phyloP scores from a whole-genome alignment of 2,888 invertebrate genomes.

The Serripes groenlandicus region DNA sequence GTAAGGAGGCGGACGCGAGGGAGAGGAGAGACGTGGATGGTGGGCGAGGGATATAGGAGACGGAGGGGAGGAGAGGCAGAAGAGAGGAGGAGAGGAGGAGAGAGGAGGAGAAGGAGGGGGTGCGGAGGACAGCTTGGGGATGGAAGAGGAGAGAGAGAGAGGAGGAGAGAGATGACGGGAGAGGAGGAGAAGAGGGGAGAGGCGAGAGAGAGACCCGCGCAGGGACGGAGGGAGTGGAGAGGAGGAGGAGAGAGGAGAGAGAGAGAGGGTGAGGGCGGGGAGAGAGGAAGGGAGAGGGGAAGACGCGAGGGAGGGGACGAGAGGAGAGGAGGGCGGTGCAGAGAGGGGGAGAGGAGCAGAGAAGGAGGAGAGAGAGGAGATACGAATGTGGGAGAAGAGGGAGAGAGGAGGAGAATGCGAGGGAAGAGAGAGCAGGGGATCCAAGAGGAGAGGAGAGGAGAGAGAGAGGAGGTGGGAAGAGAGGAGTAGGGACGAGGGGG shows the following conservation, averaged over 20 bases:
- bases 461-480: background rate
- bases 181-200: no score
- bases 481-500: background rate
- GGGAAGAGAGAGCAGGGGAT: background rate
- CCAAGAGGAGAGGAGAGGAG: background rate
- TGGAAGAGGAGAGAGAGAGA: background rate
- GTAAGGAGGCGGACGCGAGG: no score
- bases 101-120: background rate
- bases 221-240: background rate
- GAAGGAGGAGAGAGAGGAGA: background rate
- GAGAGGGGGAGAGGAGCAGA: background rate
- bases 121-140: background rate
- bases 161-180: no score
- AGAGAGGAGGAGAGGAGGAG: background rate
- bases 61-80: background rate
- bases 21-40: no score
- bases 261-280: constrained; percentile 3
- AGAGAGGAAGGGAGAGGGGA: background rate
- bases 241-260: background rate
- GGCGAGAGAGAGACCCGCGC: background rate
- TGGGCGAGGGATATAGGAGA: no score
- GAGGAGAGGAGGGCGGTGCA: constrained; percentile 1
- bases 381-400: background rate
- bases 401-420: background rate
- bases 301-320: background rate